A percentile compares a stretch with the other conserved stretches of the same genome.
Conservation (phyloP, 1,140 invertebrate species). For the Neodiprion lecontei region DNA sequence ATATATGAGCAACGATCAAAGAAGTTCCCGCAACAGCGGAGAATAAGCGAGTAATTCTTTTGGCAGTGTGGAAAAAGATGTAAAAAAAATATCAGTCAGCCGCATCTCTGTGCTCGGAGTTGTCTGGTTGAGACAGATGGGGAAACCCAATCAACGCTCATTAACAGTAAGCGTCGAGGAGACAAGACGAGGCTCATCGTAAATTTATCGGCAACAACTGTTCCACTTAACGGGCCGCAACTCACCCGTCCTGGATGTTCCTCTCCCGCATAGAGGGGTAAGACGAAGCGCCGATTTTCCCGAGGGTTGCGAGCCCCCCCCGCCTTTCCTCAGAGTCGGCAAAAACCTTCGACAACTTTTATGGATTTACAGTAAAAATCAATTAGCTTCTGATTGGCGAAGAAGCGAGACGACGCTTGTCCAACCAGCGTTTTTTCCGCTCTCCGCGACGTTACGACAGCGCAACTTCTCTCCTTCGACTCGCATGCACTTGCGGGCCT, state of each 20-base stretch:
- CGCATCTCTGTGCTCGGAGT: neutral
- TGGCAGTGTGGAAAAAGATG: neutral
- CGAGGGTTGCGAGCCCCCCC: constrained; percentile 1
- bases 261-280: too few species aligned
- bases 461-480: neutral
- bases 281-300: constrained; percentile 15
- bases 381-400: constrained; percentile 37
- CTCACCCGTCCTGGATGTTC: too few species aligned
- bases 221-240: constrained; percentile 25
- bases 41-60: neutral
- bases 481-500: too few species aligned
- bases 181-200: constrained; percentile 24
- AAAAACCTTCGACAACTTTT: constrained; percentile 34
- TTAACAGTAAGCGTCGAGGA: constrained; percentile 32
- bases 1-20: too few species aligned
- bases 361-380: constrained; percentile 53
- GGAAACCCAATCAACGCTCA: constrained; percentile 37
- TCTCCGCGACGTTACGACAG: too few species aligned
- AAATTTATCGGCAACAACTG: constrained; percentile 48
- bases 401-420: neutral
- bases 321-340: constrained; percentile 19
- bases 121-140: constrained; percentile 33
- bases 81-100: neutral
- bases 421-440: neutral
- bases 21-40: neutral